A percentile compares a stretch with the other conserved stretches of the same genome.
Conservation (phyloP, 2,888 invertebrate genomes). For the Pogonocherus hispidulus region DNA sequence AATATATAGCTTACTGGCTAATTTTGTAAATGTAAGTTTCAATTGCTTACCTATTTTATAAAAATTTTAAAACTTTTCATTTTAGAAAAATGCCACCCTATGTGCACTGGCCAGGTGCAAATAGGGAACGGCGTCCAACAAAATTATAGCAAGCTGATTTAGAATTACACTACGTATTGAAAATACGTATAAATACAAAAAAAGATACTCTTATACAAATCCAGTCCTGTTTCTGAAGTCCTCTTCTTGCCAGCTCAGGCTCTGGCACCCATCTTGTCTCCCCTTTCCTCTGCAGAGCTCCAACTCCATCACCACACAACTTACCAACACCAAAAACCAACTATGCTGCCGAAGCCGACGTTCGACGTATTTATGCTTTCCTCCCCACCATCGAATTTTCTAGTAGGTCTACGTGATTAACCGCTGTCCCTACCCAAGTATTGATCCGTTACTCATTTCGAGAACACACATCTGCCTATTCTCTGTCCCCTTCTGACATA, state of each 20-base stretch:
- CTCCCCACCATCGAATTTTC: conserved; percentile 27
- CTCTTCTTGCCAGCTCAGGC: not conserved
- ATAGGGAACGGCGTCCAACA: conserved; percentile 2
- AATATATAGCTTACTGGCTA: conserved; percentile 16
- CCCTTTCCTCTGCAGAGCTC: not conserved
- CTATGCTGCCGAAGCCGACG: not conserved
- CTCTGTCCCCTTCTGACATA: not conserved
- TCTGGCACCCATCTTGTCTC: not conserved
- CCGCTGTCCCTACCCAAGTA: not conserved
- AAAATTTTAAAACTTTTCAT: not conserved
- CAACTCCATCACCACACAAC: conserved; percentile 4
- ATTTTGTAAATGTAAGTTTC: conserved; percentile 13
- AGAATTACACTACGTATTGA: too few relatives aligned
- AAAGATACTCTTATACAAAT: conserved; percentile 24
- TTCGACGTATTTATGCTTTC: conserved; percentile 14
- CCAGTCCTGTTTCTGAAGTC: not conserved
- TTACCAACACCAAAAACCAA: conserved; percentile 17
- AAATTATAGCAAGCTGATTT: conserved; percentile 28
- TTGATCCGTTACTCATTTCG: conserved; percentile 14
- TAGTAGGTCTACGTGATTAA: conserved; percentile 21
- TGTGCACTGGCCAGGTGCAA: conserved; percentile 28
- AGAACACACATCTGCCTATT: conserved; percentile 1
- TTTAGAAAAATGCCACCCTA: conserved; percentile 9
- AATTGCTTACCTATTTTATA: too few relatives aligned
- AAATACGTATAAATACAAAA: not conserved